These are phyloP conservation scores for Beris chalybata DNA, from an alignment of 2,888 invertebrate genomes.

Conservation along the genomic window DNA sequence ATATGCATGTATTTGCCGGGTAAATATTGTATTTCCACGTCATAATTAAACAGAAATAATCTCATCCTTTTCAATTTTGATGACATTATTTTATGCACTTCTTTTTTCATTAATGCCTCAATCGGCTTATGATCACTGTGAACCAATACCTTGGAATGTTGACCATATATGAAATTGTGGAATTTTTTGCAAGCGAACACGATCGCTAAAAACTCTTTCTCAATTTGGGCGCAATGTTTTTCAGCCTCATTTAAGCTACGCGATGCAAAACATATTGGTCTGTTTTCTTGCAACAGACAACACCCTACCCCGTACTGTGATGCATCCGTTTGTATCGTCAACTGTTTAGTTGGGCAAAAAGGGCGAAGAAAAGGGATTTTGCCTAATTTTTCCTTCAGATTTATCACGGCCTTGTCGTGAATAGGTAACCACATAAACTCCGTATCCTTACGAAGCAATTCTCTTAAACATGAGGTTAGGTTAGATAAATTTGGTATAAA, in stretches of 20 bases:
- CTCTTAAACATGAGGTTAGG: neutral
- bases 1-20: constrained; percentile 37
- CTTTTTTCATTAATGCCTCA: constrained; percentile 35
- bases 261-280: no score
- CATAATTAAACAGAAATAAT: constrained; percentile 36
- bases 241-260: no score
- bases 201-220: constrained; percentile 33
- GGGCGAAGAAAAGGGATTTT: no score
- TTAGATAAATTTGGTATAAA: constrained; percentile 19
- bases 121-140: constrained; percentile 37
- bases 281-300: no score
- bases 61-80: constrained; percentile 27
- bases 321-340: no score
- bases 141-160: constrained; percentile 18
- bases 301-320: no score
- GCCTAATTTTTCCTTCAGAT: no score
- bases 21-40: constrained; percentile 36
- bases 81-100: constrained; percentile 33
- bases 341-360: no score
- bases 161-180: constrained; percentile 39
- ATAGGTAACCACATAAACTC: neutral
- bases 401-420: neutral
- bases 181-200: constrained; percentile 39
- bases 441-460: neutral
- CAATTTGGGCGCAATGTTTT: no score